Evolutionary conservation across 2,113 vertebrate genomes (phyloP).

Genomic region (Petrocephalus microphthalmus): DNA sequence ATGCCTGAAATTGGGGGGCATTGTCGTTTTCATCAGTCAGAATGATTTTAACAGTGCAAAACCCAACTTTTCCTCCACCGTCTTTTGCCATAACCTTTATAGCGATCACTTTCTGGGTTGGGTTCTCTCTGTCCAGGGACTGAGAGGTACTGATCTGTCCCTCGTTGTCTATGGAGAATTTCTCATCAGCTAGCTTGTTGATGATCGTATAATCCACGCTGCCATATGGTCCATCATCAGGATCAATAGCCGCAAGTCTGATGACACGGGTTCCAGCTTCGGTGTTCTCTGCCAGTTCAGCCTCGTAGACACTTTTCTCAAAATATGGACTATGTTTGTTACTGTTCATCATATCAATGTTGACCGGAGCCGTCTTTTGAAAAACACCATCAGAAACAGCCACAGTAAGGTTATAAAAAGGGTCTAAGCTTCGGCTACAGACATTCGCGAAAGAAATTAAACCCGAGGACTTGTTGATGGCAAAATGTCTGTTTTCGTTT

Average conservation of each 20-base stretch:
- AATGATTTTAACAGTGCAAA: conserved; percentile 93
- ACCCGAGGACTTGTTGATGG: conserved; percentile 86
- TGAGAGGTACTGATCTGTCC: conserved; percentile 81
- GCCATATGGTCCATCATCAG: conserved; percentile 83
- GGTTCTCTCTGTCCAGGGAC: conserved; percentile 86
- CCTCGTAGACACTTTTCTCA: conserved; percentile 79
- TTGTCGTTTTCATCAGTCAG: conserved; percentile 97
- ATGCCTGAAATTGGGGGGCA: conserved; percentile 80
- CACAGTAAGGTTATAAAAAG: conserved; percentile 79
- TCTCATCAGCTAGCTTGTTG: conserved; percentile 87
- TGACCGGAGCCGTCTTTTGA: conserved; percentile 80
- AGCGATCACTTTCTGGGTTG: conserved; percentile 82
- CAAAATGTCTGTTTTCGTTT: conserved; percentile 83
- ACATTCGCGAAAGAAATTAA: conserved; percentile 87
- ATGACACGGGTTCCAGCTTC: conserved; percentile 89
- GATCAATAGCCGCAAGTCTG: conserved; percentile 78
- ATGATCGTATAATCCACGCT: conserved; percentile 92
- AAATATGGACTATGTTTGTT: conserved; percentile 87
- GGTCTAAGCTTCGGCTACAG: conserved; percentile 78
- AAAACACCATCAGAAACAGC: conserved; percentile 92
- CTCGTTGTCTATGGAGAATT: conserved; percentile 72
- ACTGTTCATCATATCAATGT: conserved; percentile 83
- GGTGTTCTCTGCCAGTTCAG: conserved; percentile 88
- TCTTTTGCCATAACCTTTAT: conserved; percentile 96
- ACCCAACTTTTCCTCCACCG: conserved; percentile 84